phyloP scores from a whole-genome alignment of 2,797 vertebrate genomes.

The Sebastes oblongus region DNA sequence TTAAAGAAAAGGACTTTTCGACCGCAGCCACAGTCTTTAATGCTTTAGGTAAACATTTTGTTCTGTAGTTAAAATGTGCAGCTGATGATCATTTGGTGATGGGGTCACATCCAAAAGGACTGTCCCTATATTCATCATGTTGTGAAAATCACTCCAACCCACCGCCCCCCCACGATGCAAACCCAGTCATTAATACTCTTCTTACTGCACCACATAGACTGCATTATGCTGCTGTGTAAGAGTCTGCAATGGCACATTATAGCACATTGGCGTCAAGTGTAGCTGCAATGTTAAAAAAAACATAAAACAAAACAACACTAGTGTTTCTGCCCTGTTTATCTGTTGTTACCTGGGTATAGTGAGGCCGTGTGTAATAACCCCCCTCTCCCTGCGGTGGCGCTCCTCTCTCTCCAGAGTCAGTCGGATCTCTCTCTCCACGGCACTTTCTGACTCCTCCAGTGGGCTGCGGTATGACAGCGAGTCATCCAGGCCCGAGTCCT shows the following conservation, averaged over 20 bases:
- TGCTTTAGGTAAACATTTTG: background rate
- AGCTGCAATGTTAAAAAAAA: too few relatives aligned
- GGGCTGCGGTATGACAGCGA: conserved; percentile 51
- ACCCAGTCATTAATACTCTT: background rate
- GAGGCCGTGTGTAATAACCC: conserved; percentile 53
- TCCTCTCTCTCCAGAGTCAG: conserved; percentile 76
- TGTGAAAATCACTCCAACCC: too few relatives aligned
- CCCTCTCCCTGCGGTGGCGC: conserved; percentile 72
- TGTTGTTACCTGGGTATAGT: conserved; percentile 52
- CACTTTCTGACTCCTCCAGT: conserved; percentile 66
- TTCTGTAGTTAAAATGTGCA: too few relatives aligned
- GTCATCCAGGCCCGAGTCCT: conserved; percentile 77
- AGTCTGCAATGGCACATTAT: too few relatives aligned
- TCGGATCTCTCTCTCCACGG: conserved; percentile 77
- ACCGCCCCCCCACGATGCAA: too few relatives aligned
- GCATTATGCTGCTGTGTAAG: background rate
- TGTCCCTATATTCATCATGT: too few relatives aligned
- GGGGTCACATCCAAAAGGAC: too few relatives aligned
- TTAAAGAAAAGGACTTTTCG: too few relatives aligned
- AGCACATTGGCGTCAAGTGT: too few relatives aligned
- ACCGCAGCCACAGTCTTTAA: background rate
- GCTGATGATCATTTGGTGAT: too few relatives aligned
- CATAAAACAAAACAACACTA: too few relatives aligned
- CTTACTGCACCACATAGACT: background rate
- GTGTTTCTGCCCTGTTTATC: too few relatives aligned